These are phyloP conservation scores for Diplodus sargus DNA, from an alignment of 2,797 vertebrate genomes.

Conservation along the genomic window DNA sequence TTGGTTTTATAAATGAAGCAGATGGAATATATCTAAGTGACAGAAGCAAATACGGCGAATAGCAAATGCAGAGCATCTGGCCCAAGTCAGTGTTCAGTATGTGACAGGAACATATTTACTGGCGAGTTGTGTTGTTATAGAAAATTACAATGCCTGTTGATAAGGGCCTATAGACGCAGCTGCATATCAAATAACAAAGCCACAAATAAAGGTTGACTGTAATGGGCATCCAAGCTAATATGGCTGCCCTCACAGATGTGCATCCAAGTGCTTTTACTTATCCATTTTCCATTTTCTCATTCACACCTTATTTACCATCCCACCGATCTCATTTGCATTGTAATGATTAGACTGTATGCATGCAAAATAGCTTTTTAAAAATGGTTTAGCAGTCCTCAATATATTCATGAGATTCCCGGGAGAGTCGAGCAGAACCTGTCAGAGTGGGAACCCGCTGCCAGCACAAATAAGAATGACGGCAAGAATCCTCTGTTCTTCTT, in stretches of 20 bases:
- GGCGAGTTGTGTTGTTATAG: constrained; percentile 23
- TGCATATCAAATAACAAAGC: constrained; percentile 42
- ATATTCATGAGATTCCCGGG: constrained; percentile 81
- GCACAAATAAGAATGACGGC: constrained; percentile 47
- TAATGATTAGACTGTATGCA: constrained; percentile 78
- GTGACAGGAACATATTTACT: constrained; percentile 29
- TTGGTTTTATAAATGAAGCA: constrained; percentile 57
- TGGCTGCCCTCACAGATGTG: constrained; percentile 60
- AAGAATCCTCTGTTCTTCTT: constrained; percentile 34
- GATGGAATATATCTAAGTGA: constrained; percentile 39
- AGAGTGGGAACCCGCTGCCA: constrained; percentile 44
- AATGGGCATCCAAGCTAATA: constrained; percentile 59
- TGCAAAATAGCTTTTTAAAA: constrained; percentile 76
- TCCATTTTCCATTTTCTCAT: constrained; percentile 75
- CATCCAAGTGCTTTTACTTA: constrained; percentile 63
- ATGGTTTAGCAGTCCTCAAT: constrained; percentile 74
- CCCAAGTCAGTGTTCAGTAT: constrained; percentile 20
- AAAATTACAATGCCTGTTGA: constrained; percentile 16
- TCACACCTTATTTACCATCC: constrained; percentile 79
- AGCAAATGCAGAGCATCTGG: constrained; percentile 29
- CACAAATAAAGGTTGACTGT: constrained; percentile 52
- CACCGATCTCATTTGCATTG: constrained; percentile 76
- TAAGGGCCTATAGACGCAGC: constrained; percentile 12
- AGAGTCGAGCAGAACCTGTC: constrained; percentile 66
- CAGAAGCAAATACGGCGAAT: constrained; percentile 42